Evolutionary conservation across 2,797 vertebrate genomes (phyloP), one percentile per base, ranked within the genome.

Genomic region (Neosilurus mollespiculum): DNA sequence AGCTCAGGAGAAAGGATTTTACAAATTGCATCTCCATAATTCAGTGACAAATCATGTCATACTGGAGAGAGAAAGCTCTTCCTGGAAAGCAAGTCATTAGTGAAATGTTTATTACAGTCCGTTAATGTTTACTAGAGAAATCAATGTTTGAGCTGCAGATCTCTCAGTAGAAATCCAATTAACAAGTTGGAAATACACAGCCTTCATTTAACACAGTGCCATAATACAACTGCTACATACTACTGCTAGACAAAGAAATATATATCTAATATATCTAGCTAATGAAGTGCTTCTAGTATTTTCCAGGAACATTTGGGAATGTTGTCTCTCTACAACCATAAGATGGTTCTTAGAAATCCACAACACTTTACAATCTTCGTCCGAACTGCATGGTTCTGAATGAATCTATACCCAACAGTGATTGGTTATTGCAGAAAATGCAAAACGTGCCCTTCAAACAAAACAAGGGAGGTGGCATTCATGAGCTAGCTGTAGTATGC

Each of bases 1-100:
- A 77, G 43, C 79, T 26, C 62, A 37, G 69, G 79, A 67, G 54
- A 37, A 80, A 26, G 59, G 78, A 84, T 10, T 76, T 75, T 26
- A 77, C 30, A 77, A 37, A 85, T 77, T 73, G 20, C 51, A 22
- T 70, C 49, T 73, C 64, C 43, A 77, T 76, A 62, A 81, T 77
- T 34, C 56, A 70, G 64, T 67, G 54, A 24, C n/a, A 76, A 81
- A 81, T 59, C 14, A 30, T n/a, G 22, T 56, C 9, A 22, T 53
- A 61, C 16, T 54, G 8, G 15, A 9, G 15, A 11, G 8, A 22
- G 18, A 20, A 11, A 77, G 72, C 22, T 75, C 53, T 80, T 80
- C 15, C 61, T 67, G 30, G 62, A 80, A 75, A 67, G 22, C 53
- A 67, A 84, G n/a, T 18, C 53, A 64, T 62, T 62, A 78, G 1